Percentiles rank a stretch among this genome's conserved stretches.
These are phyloP conservation scores for Alaudala cheleensis DNA, from an alignment of 2,113 vertebrate genomes.

Conservation along the genomic window DNA sequence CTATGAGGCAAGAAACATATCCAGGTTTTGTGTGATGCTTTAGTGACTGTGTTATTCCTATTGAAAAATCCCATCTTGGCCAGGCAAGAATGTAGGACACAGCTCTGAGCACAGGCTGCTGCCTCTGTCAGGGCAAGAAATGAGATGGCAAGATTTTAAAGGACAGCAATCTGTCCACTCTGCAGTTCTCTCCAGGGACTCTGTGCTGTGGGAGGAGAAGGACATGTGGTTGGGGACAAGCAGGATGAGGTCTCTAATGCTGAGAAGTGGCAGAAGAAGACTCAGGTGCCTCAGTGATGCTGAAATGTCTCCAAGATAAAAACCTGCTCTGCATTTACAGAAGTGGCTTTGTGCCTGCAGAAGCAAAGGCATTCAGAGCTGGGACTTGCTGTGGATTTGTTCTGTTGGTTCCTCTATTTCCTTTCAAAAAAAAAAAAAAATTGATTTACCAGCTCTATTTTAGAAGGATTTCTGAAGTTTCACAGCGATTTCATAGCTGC, in stretches of 20 bases:
- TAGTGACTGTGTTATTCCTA: not conserved
- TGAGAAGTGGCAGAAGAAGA: not conserved
- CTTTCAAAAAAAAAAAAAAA: not conserved
- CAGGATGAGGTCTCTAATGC: not conserved
- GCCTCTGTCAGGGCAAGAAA: not conserved
- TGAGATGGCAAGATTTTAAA: slow-evolving; percentile 1
- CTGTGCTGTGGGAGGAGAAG: not conserved
- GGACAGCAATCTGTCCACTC: not conserved
- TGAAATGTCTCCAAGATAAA: not conserved
- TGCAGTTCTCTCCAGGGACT: not conserved
- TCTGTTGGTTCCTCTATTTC: not conserved
- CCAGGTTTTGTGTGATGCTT: not conserved
- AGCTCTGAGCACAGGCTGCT: not conserved
- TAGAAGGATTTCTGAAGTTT: not conserved
- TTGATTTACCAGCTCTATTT: not conserved
- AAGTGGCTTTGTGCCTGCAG: not conserved
- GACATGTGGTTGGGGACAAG: not conserved
- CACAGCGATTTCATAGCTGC: not conserved
- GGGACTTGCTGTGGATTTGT: not conserved
- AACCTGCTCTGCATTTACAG: not conserved
- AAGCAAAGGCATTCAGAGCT: not conserved
- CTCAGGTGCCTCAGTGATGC: not conserved
- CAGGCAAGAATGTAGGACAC: slow-evolving; percentile 24
- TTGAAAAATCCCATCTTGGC: not conserved
- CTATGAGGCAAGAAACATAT: not conserved